These are phyloP conservation scores for Neocrepidodera transversa DNA, from an alignment of 2,888 invertebrate genomes.

Conservation along the genomic window DNA sequence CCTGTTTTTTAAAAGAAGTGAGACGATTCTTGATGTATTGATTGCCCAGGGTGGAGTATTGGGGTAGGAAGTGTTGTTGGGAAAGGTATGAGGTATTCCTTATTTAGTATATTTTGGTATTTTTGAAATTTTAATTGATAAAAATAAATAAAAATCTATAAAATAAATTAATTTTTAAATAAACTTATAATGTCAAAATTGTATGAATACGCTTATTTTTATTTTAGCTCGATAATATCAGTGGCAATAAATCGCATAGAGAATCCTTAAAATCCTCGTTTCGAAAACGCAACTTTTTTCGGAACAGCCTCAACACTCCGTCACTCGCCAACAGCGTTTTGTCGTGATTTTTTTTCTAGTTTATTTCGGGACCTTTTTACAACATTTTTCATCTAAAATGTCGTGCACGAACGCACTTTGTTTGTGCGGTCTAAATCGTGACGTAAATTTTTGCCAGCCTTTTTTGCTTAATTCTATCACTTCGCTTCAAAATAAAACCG, in stretches of 20 bases:
- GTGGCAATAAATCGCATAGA: neutral
- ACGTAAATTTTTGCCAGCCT: constrained; percentile 26
- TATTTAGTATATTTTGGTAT: too few relatives aligned
- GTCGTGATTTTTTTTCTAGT: constrained; percentile 28
- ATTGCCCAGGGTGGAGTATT: too few relatives aligned
- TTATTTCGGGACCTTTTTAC: constrained; percentile 20
- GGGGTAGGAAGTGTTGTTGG: too few relatives aligned
- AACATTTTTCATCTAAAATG: constrained; percentile 28
- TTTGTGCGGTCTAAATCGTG: constrained; percentile 36
- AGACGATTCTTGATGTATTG: too few relatives aligned
- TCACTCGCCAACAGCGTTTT: constrained; percentile 12
- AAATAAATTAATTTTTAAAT: too few relatives aligned
- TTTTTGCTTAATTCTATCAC: constrained; percentile 25
- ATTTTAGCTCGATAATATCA: too few relatives aligned
- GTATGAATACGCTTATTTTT: too few relatives aligned
- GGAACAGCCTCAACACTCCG: neutral
- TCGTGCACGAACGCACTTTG: constrained; percentile 35
- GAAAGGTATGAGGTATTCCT: too few relatives aligned
- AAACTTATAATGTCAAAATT: too few relatives aligned
- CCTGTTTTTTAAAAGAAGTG: too few relatives aligned
- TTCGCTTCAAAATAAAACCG: constrained; percentile 9
- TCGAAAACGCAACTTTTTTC: constrained; percentile 1
- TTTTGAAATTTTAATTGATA: too few relatives aligned
- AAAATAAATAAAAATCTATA: too few relatives aligned
- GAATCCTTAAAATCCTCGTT: constrained; percentile 1